Conservation (phyloP, 2,888 invertebrate genomes). For the Synanthedon vespiformis region DNA sequence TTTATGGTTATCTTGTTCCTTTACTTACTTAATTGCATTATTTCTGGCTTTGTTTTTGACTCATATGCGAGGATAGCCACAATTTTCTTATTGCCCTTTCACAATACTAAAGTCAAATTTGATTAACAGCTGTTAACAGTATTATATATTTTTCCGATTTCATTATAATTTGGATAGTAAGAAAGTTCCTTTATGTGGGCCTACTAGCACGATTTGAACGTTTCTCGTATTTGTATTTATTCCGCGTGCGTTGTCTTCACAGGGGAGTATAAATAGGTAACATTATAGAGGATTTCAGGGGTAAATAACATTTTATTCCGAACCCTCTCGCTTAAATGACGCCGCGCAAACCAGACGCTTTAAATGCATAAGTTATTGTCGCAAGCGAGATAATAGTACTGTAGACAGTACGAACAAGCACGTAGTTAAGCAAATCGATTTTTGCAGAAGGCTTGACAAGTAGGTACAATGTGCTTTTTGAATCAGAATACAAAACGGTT, state of each 20-base stretch:
- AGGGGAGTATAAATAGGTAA: conserved; percentile 18
- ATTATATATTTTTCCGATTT: background rate
- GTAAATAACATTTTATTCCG: background rate
- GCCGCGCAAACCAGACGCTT: background rate
- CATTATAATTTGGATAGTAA: background rate
- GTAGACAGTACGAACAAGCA: background rate
- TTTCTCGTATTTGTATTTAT: conserved; percentile 20
- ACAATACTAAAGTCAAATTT: too few relatives aligned
- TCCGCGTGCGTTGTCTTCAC: conserved; percentile 18
- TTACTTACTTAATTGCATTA: too few relatives aligned
- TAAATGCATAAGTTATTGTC: background rate
- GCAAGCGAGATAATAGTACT: background rate
- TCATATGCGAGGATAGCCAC: too few relatives aligned
- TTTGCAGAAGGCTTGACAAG: background rate
- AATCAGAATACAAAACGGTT: background rate
- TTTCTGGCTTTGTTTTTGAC: too few relatives aligned
- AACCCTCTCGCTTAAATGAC: background rate
- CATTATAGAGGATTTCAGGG: background rate
- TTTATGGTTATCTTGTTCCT: too few relatives aligned
- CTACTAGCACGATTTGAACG: background rate
- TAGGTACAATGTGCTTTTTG: background rate
- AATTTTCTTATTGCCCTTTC: too few relatives aligned
- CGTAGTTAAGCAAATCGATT: background rate
- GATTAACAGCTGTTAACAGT: background rate
- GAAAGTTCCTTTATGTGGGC: background rate